Evolutionary conservation across 1,140 invertebrate species (phyloP).

Genomic region (Oedothorax gibbosus): DNA sequence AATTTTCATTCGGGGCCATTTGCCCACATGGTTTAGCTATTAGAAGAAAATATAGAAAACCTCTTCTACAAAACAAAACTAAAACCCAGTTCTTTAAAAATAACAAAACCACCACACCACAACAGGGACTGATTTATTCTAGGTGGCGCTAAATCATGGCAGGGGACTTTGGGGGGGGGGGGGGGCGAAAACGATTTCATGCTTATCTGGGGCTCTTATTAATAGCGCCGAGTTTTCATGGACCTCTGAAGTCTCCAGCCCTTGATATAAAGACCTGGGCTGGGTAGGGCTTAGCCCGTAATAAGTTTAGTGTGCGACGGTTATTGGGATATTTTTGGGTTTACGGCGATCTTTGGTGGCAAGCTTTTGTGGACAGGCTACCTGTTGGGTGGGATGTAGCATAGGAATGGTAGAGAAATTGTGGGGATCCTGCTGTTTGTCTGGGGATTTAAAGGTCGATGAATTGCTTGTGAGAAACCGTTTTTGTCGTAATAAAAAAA

Average conservation of each 20-base stretch:
- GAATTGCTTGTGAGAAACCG: too few relatives aligned
- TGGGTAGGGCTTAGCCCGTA: conserved; percentile 1
- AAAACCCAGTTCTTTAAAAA: too few relatives aligned
- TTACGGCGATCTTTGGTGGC: background rate
- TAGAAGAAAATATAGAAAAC: too few relatives aligned
- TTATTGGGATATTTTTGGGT: background rate
- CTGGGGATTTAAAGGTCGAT: too few relatives aligned
- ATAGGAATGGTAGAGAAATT: background rate
- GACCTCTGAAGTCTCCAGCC: conserved; percentile 1
- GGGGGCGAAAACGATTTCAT: conserved; percentile 54
- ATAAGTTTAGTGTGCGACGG: conserved; percentile 34
- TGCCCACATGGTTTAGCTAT: too few relatives aligned
- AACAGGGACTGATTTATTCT: conserved; percentile 45
- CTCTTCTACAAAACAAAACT: too few relatives aligned
- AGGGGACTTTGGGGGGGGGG: background rate
- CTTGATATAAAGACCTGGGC: too few relatives aligned
- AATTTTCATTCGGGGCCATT: too few relatives aligned
- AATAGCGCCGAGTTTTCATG: conserved; percentile 43
- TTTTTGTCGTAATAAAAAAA: too few relatives aligned
- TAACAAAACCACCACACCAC: background rate
- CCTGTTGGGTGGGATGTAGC: background rate
- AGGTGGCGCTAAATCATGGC: conserved; percentile 50
- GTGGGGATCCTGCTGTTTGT: background rate
- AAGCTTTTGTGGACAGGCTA: background rate
- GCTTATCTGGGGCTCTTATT: conserved; percentile 55